phyloP scores from a whole-genome alignment of 2,888 invertebrate species.

The Coronaproctus castanopsis region DNA sequence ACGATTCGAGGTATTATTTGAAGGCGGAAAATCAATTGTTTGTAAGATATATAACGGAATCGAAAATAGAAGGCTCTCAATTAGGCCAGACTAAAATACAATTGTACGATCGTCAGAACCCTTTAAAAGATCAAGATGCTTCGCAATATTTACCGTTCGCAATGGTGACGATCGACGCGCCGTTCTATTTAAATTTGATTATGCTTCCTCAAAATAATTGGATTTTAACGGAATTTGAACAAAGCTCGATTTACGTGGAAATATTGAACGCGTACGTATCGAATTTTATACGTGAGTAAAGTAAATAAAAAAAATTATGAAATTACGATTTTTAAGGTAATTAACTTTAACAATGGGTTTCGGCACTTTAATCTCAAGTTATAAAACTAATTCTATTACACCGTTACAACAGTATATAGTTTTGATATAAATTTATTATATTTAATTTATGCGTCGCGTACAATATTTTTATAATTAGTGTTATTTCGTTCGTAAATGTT shows the following conservation, averaged over 20 bases:
- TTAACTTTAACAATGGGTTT: too few relatives aligned
- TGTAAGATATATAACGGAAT: constrained; percentile 31
- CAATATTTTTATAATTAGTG: too few relatives aligned
- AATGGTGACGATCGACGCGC: constrained; percentile 44
- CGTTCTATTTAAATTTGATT: constrained; percentile 41
- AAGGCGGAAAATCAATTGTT: constrained; percentile 39
- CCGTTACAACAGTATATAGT: too few relatives aligned
- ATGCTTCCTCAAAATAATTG: constrained; percentile 54
- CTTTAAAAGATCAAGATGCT: too few relatives aligned
- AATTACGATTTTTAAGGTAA: too few relatives aligned
- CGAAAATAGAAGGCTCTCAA: constrained; percentile 29
- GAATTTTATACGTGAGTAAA: too few relatives aligned
- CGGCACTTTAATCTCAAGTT: too few relatives aligned
- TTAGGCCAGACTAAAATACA: constrained; percentile 37
- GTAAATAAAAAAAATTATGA: too few relatives aligned
- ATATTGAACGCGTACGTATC: constrained; percentile 27
- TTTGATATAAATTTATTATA: too few relatives aligned
- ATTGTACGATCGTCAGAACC: constrained; percentile 41
- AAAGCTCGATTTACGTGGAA: constrained; percentile 48
- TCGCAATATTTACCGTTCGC: constrained; percentile 38
- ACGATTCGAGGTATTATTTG: constrained; percentile 50
- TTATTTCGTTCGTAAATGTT: too few relatives aligned
- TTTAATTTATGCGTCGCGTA: too few relatives aligned
- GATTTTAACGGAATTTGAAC: constrained; percentile 45
- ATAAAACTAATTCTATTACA: too few relatives aligned